A percentile compares a stretch with the other conserved stretches of the same genome.
phyloP scores from a whole-genome alignment of 2,113 vertebrate genomes.

The Ranitomeya variabilis region DNA sequence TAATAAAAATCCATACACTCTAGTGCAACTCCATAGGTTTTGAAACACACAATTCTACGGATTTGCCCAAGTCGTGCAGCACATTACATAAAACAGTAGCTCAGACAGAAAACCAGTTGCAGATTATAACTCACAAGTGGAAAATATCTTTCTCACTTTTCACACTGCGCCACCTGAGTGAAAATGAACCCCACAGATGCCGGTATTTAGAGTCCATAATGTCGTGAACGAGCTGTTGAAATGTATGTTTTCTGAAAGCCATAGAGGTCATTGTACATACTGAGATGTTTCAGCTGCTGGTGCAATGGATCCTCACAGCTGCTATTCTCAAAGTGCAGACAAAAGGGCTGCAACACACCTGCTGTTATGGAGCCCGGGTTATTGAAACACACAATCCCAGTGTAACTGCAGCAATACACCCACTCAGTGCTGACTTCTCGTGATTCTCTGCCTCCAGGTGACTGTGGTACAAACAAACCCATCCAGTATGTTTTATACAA shows the following conservation, averaged over 20 bases:
- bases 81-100: neutral
- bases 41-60: neutral
- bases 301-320: constrained; percentile 9
- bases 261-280: neutral
- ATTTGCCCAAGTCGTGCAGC: neutral
- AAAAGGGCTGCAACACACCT: constrained; percentile 25
- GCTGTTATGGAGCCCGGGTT: neutral
- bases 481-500: neutral
- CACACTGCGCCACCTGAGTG: neutral
- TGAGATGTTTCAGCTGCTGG: constrained; percentile 29
- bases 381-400: neutral
- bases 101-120: neutral
- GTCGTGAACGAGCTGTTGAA: constrained; percentile 17
- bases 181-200: constrained; percentile 16
- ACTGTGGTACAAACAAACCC: neutral
- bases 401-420: neutral
- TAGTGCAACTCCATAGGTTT: too few relatives aligned
- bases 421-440: neutral
- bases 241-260: constrained; percentile 18
- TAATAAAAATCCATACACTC: too few relatives aligned
- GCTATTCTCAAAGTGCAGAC: constrained; percentile 7
- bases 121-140: constrained; percentile 1
- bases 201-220: neutral
- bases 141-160: neutral
- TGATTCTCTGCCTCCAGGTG: neutral